These are phyloP conservation scores for Myotis pilosus DNA, from an alignment of 2,797 vertebrate genomes.

Conservation along the genomic window DNA sequence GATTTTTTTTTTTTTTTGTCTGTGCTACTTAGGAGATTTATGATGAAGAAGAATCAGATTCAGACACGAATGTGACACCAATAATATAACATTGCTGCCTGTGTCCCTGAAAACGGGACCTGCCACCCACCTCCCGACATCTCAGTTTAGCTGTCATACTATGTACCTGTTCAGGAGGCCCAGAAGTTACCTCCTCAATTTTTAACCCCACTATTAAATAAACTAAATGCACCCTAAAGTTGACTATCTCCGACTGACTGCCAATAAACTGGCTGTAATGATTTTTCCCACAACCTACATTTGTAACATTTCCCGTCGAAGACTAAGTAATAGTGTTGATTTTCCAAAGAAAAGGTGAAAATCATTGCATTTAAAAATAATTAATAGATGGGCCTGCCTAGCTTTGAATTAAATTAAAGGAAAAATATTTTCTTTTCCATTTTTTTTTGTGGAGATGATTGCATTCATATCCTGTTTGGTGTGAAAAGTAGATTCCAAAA, in stretches of 20 bases:
- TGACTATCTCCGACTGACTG: conserved; percentile 84
- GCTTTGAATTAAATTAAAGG: conserved; percentile 91
- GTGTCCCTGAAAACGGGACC: conserved; percentile 68
- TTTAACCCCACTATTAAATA: conserved; percentile 84
- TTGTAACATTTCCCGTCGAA: conserved; percentile 79
- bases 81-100: conserved; percentile 60
- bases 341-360: conserved; percentile 92
- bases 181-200: conserved; percentile 79
- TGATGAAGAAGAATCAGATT: conserved; percentile 76
- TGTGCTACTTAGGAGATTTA: conserved; percentile 76
- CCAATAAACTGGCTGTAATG: conserved; percentile 83
- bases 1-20: conserved; percentile 61
- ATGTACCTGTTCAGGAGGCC: conserved; percentile 67
- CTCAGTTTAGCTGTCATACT: conserved; percentile 57
- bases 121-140: conserved; percentile 55
- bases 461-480: conserved; percentile 97
- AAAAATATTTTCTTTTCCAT: conserved; percentile 92
- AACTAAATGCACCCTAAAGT: conserved; percentile 85
- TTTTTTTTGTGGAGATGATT: conserved; percentile 96
- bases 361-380: conserved; percentile 97
- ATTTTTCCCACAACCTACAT: conserved; percentile 82
- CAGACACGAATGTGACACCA: conserved; percentile 71
- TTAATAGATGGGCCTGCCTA: conserved; percentile 97
- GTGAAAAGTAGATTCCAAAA: conserved; percentile 99
- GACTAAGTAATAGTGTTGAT: conserved; percentile 88